A percentile compares a stretch with the other conserved stretches of the same genome.
Evolutionary conservation across 2,113 vertebrate genomes (phyloP).

Genomic region (Myrmophylax atrothorax): DNA sequence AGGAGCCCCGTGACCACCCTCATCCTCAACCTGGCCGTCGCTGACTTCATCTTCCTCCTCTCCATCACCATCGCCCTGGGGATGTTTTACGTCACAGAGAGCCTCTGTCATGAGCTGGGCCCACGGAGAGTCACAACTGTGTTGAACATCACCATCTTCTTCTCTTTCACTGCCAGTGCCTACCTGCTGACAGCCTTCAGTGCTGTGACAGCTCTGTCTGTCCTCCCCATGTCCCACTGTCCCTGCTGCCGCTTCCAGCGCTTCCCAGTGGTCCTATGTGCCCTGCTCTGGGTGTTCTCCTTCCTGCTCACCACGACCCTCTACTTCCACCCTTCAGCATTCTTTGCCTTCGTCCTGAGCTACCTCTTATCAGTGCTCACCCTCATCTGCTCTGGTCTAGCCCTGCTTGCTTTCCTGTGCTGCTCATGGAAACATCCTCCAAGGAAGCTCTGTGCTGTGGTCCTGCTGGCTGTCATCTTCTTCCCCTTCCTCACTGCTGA

Average conservation of each 20-base stretch:
- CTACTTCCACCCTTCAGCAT: not conserved
- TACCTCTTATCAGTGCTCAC: not conserved
- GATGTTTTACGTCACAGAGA: not conserved
- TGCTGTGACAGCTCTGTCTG: not conserved
- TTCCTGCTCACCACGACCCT: not conserved
- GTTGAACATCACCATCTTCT: not conserved
- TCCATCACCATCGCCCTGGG: not conserved
- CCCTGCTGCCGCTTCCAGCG: conserved; percentile 3
- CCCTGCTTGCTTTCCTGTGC: not conserved
- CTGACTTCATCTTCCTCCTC: not conserved
- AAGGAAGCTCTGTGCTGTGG: not conserved
- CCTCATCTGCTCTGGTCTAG: not conserved
- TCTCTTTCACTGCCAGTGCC: not conserved
- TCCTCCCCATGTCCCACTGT: not conserved
- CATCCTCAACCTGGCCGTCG: not conserved
- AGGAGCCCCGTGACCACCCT: not conserved
- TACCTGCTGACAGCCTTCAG: conserved; percentile 60
- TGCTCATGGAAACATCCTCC: not conserved
- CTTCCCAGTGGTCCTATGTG: conserved; percentile 27
- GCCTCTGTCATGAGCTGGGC: not conserved
- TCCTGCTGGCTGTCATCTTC: not conserved
- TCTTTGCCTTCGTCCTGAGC: not conserved
- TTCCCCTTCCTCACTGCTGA: conserved; percentile 31
- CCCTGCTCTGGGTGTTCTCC: conserved; percentile 60
- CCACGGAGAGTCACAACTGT: accelerated